Evolutionary conservation across 1,140 invertebrate genomes (phyloP), one percentile per base, ranked within the genome.

Genomic region (Macrobrachium nipponense): DNA sequence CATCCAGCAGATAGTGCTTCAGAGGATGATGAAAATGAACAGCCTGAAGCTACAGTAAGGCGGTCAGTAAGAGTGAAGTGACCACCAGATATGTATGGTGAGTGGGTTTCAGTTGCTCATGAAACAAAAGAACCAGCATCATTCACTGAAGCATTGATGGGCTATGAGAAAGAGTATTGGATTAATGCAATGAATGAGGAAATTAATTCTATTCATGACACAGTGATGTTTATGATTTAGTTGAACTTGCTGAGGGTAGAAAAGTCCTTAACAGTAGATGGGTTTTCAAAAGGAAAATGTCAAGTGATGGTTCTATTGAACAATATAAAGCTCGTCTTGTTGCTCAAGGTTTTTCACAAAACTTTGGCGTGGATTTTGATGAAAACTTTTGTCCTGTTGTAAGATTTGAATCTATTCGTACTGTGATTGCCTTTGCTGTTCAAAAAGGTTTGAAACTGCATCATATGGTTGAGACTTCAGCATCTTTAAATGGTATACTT

Each of bases 221-320:
- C 90, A 91, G 66, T 43, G 88, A 86, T 88, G 90, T 62, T 62
- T 27, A 80, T 80, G 78, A 80, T 12, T 76, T 80, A 86, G 90
- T 90, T 83, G 81, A 90, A 44, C 89, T 90, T 77, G 20, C 91
- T 91, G 90, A 78, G 89, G 23, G 89, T 92, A 18, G 88, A 91
- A 75, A 90, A 89, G 43, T 90, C 20, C 62, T n/a, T 44, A 27
- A 23, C 59, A 62, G 62, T 51, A 75, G 90, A 72, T 93, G 91
- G 92, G 91, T 92, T 11, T 92, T 91, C 62, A 91, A 90, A 88
- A 86, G 89, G 11, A 91, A 91, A 89, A 82, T 88, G 89, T 80
- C 91, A 91, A n/a, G n/a, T n/a, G n/a, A n/a, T n/a, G n/a, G n/a
- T n/a, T n/a, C n/a, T n/a, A n/a, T n/a, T n/a, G n/a, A n/a, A n/a